Conservation (phyloP, 2,888 invertebrate species). For the Tachina fera region DNA sequence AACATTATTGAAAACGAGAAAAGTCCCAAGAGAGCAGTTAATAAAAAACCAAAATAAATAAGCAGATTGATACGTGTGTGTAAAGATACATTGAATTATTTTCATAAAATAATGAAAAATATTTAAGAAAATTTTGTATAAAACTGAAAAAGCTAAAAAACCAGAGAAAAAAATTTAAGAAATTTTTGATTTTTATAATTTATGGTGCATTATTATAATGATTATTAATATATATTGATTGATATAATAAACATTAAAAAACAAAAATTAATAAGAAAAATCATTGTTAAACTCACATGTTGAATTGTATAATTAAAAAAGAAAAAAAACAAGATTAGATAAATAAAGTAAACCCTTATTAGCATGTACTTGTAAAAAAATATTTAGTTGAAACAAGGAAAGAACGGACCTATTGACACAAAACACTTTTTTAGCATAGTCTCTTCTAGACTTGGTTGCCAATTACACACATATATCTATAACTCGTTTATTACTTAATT, state of each 20-base stretch:
- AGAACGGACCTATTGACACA: constrained; percentile 24
- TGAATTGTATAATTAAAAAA: constrained; percentile 75
- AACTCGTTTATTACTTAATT: not conserved
- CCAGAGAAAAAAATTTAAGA: constrained; percentile 74
- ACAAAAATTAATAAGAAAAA: constrained; percentile 61
- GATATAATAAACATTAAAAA: constrained; percentile 64
- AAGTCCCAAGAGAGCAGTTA: constrained; percentile 69
- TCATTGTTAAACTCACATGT: constrained; percentile 72
- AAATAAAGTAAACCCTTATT: constrained; percentile 42
- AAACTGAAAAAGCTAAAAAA: constrained; percentile 51
- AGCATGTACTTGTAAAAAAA: constrained; percentile 35
- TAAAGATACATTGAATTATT: constrained; percentile 64
- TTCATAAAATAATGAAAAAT: constrained; percentile 74
- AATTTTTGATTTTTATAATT: constrained; percentile 71
- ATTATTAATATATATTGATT: constrained; percentile 36
- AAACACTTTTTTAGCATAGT: constrained; percentile 10
- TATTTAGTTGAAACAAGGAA: constrained; percentile 50
- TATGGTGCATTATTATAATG: constrained; percentile 72
- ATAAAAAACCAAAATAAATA: constrained; percentile 52
- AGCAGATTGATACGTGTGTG: constrained; percentile 1
- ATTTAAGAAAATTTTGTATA: constrained; percentile 71
- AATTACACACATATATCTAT: constrained; percentile 24
- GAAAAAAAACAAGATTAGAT: constrained; percentile 37
- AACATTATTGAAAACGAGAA: constrained; percentile 53
- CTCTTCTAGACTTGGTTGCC: constrained; percentile 32